A percentile compares a stretch with the other conserved stretches of the same genome.
Evolutionary conservation across 2,888 invertebrate genomes (phyloP).

Genomic region (Clostera curtula): DNA sequence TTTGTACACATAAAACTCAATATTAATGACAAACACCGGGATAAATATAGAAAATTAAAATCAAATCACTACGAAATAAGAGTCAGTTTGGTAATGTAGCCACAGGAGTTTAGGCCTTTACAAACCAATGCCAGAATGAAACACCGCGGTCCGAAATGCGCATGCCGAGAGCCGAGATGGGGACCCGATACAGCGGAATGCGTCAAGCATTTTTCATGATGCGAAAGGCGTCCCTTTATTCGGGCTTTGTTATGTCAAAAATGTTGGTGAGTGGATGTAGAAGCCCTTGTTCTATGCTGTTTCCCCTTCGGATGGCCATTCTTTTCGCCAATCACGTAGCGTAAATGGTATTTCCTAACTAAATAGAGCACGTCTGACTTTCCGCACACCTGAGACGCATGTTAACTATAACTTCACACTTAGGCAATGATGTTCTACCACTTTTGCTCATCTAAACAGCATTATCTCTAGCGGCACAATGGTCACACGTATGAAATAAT

Average conservation of each 20-base stretch:
- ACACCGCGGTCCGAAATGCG: conserved; percentile 35
- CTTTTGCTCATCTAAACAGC: background rate
- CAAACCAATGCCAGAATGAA: conserved; percentile 9
- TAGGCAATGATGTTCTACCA: conserved; percentile 1
- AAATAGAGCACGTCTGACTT: conserved; percentile 18
- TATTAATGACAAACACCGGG: no score
- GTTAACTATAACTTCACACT: conserved; percentile 20
- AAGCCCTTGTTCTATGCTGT: conserved; percentile 23
- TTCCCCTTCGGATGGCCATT: conserved; percentile 11
- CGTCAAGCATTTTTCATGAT: conserved; percentile 44
- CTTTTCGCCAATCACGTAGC: conserved; percentile 27
- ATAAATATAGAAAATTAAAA: no score
- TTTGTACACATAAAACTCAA: no score
- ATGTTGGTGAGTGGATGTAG: conserved; percentile 52
- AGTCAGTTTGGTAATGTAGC: conserved; percentile 15
- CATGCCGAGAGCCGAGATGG: conserved; percentile 44
- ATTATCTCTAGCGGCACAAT: no score
- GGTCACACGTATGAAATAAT: conserved; percentile 1
- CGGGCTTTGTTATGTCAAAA: conserved; percentile 22
- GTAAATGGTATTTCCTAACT: conserved; percentile 9
- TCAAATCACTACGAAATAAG: no score
- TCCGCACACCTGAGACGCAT: conserved; percentile 26
- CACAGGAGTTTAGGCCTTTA: conserved; percentile 27
- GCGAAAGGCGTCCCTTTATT: conserved; percentile 32
- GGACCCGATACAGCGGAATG: conserved; percentile 37